A percentile compares a stretch with the other conserved stretches of the same genome.
phyloP scores from a whole-genome alignment of 2,797 vertebrate species.

The Megaceryle alcyon region DNA sequence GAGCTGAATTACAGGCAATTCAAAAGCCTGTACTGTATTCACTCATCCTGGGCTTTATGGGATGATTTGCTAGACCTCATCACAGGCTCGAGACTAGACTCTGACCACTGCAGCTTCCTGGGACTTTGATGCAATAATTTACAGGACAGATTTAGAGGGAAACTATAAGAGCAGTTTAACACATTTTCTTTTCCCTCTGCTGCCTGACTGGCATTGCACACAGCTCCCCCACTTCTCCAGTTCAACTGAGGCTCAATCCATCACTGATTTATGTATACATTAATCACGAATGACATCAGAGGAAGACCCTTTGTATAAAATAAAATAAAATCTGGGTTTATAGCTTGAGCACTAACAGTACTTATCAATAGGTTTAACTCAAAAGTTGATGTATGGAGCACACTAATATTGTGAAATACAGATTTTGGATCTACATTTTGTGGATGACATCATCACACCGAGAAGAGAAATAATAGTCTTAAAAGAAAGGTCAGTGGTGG shows the following conservation, averaged over 20 bases:
- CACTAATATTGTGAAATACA: background rate
- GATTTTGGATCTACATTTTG: background rate
- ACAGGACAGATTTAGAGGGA: conserved; percentile 8
- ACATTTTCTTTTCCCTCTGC: background rate
- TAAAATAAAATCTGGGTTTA: conserved; percentile 47
- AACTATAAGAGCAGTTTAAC: background rate
- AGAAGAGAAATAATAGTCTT: background rate
- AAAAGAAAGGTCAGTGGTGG: background rate
- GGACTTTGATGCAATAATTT: conserved; percentile 18
- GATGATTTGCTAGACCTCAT: background rate
- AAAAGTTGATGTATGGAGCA: background rate
- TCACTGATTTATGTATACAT: background rate
- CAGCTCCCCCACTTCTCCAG: background rate
- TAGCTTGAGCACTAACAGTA: conserved; percentile 58
- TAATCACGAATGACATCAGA: conserved; percentile 44
- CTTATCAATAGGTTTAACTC: background rate
- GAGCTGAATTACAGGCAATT: background rate
- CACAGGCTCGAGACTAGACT: background rate
- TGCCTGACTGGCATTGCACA: background rate
- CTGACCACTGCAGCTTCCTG: background rate
- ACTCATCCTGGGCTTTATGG: background rate
- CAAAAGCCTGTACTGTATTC: background rate
- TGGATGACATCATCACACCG: background rate
- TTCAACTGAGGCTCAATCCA: background rate
- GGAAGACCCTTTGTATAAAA: conserved; percentile 18